Percentiles rank a stretch among this genome's conserved stretches.
Conservation (phyloP, 2,888 invertebrate species). For the Anoplius nigerrimus region DNA sequence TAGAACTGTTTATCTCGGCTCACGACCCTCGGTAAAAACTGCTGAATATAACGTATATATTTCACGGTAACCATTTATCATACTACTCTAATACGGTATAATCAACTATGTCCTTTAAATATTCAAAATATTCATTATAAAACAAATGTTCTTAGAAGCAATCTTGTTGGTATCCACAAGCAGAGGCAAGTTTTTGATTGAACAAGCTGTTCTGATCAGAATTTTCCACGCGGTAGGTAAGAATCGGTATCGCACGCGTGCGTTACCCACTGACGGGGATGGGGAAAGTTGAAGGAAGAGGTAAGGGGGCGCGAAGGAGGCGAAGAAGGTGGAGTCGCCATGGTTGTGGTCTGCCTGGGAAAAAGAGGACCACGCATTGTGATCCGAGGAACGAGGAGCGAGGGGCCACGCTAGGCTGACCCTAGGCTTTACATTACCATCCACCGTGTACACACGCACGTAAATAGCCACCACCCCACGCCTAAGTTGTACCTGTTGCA, state of each 20-base stretch:
- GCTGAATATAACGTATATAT: no score
- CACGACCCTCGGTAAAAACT: no score
- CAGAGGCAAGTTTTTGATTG: no score
- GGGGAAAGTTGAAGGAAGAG: conserved; percentile 28
- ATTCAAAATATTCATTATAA: no score
- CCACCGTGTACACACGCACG: conserved; percentile 59
- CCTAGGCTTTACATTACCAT: conserved; percentile 68
- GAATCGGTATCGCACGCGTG: conserved; percentile 28
- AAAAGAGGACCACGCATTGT: conserved; percentile 70
- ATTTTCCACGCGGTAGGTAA: conserved; percentile 25
- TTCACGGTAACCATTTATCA: no score
- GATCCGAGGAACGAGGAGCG: conserved; percentile 66
- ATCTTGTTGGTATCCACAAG: no score
- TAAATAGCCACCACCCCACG: conserved; percentile 49
- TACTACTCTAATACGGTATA: no score
- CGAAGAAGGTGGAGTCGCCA: conserved; percentile 70
- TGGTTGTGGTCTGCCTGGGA: conserved; percentile 74
- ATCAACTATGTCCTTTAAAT: no score
- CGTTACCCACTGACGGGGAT: conserved; percentile 15
- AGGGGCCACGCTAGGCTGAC: conserved; percentile 74
- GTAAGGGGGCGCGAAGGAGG: conserved; percentile 35
- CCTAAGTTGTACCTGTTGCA: conserved; percentile 60
- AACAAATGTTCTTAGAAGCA: no score
- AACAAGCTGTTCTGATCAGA: no score
- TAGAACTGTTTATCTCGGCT: no score